Evolutionary conservation across 2,797 vertebrate species (phyloP).

Genomic region (Enteromius anoplus): DNA sequence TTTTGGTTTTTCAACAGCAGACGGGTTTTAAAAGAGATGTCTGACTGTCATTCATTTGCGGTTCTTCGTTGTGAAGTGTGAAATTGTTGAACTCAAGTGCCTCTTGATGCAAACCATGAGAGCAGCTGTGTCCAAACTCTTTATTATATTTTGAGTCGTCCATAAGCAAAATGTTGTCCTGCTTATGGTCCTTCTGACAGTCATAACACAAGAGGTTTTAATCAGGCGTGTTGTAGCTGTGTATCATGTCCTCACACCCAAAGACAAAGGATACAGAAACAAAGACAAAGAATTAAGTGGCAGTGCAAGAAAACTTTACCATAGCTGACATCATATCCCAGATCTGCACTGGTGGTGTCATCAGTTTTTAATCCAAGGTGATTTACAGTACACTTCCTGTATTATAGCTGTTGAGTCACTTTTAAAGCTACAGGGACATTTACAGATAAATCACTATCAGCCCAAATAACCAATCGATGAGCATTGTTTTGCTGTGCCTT

Average conservation of each 20-base stretch:
- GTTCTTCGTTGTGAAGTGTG: not conserved
- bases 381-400: not conserved
- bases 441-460: not conserved
- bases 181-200: constrained; percentile 46
- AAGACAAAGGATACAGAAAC: not conserved
- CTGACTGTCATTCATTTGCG: not conserved
- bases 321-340: not conserved
- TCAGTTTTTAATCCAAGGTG: not conserved
- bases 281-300: not conserved
- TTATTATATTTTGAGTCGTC: constrained; percentile 5
- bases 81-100: not conserved
- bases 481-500: not conserved
- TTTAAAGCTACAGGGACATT: not conserved
- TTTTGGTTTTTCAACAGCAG: constrained; percentile 13
- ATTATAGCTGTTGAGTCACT: not conserved
- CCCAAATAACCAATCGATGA: not conserved
- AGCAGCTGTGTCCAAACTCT: not conserved
- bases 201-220: constrained; percentile 49
- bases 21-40: not conserved
- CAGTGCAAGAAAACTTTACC: not conserved
- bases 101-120: constrained; percentile 7
- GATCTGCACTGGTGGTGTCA: not conserved
- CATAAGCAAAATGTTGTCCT: constrained; percentile 27
- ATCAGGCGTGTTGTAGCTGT: constrained; percentile 46
- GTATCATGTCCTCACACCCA: not conserved